Evolutionary conservation across 2,888 invertebrate species (phyloP).

Genomic region (Trissolcus japonicus): DNA sequence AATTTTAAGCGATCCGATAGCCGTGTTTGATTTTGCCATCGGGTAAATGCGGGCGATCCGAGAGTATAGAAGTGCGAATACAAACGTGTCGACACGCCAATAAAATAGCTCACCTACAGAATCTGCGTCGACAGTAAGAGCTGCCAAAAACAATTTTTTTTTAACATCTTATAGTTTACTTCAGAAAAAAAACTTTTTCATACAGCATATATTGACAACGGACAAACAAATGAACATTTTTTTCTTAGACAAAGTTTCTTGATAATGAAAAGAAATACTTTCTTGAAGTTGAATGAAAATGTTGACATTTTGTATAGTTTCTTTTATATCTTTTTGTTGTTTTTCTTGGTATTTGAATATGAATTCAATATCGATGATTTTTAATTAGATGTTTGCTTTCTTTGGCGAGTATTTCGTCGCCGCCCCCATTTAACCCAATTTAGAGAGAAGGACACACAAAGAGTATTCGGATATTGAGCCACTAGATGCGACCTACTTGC

Average conservation of each 20-base stretch:
- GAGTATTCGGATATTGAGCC: conserved; percentile 73
- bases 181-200: no score
- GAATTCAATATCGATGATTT: no score
- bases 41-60: conserved; percentile 34
- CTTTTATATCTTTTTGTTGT: no score
- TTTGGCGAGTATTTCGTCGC: conserved; percentile 41
- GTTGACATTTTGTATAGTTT: no score
- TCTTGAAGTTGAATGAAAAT: no score
- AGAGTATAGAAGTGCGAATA: conserved; percentile 33
- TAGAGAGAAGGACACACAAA: conserved; percentile 65
- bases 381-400: conserved; percentile 12
- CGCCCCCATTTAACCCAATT: conserved; percentile 69
- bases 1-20: conserved; percentile 49
- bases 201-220: no score
- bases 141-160: no score
- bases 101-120: conserved; percentile 20
- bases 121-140: neutral
- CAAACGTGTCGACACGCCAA: conserved; percentile 38
- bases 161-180: no score
- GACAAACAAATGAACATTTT: no score
- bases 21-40: conserved; percentile 40
- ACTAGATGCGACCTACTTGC: conserved; percentile 72
- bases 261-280: no score
- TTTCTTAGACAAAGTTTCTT: no score
- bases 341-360: no score